phyloP scores from a whole-genome alignment of 2,888 invertebrate species.

The Yponomeuta sedellus region DNA sequence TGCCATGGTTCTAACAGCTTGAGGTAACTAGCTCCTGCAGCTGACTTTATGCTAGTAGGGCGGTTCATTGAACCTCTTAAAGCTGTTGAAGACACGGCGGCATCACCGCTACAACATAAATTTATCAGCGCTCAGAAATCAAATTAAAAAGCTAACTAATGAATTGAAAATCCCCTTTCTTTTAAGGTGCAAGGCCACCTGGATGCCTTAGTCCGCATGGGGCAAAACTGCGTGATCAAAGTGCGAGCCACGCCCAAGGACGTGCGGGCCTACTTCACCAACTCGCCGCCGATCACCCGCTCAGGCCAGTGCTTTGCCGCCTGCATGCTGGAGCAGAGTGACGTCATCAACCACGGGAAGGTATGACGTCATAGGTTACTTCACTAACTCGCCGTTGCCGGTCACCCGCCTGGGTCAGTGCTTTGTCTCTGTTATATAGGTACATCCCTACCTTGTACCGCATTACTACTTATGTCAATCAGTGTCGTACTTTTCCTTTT shows the following conservation, averaged over 20 bases:
- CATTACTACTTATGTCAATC: no score
- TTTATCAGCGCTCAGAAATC: no score
- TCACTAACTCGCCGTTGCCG: slow-evolving; percentile 65
- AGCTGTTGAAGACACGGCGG: no score
- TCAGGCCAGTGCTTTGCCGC: slow-evolving; percentile 68
- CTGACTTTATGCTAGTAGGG: no score
- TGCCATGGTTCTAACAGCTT: no score
- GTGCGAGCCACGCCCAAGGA: slow-evolving; percentile 65
- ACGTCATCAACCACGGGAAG: slow-evolving; percentile 65
- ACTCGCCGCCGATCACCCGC: slow-evolving; percentile 59
- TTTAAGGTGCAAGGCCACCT: slow-evolving; percentile 62
- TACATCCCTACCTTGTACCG: no score
- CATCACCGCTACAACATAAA: no score
- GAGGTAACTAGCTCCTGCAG: no score
- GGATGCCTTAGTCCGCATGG: slow-evolving; percentile 61
- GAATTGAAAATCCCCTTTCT: neutral
- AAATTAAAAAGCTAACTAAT: no score
- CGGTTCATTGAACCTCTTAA: no score
- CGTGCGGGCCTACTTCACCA: slow-evolving; percentile 65
- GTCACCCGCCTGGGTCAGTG: slow-evolving; percentile 63
- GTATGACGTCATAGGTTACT: slow-evolving; percentile 27
- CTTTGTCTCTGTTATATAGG: no score
- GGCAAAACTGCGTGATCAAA: slow-evolving; percentile 65
- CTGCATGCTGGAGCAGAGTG: slow-evolving; percentile 70
- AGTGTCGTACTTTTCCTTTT: no score